Conservation (phyloP, 2,113 vertebrate species). For the Tupaia chinensis region DNA sequence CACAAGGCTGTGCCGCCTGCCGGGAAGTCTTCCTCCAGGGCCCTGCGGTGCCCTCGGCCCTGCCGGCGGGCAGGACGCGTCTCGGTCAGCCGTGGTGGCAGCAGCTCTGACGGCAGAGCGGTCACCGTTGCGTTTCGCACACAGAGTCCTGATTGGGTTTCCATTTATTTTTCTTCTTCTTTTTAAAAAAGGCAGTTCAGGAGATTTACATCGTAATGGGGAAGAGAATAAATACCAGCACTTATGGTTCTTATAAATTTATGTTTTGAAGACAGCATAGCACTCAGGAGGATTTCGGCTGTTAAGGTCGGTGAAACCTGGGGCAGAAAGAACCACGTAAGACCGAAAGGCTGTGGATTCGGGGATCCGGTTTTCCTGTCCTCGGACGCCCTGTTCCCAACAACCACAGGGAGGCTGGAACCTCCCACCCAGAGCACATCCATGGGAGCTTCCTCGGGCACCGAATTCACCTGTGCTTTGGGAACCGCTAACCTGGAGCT, state of each 20-base stretch:
- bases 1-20: constrained; percentile 75
- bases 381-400: not conserved
- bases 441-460: not conserved
- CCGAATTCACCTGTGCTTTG: not conserved
- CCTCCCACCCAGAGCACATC: not conserved
- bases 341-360: not conserved
- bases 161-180: constrained; percentile 68
- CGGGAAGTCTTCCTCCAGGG: constrained; percentile 69
- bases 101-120: constrained; percentile 81
- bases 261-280: constrained; percentile 88
- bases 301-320: constrained; percentile 98
- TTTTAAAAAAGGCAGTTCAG: constrained; percentile 92
- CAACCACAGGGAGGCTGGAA: rapidly evolving
- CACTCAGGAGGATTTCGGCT: constrained; percentile 89
- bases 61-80: constrained; percentile 72
- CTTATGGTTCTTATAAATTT: constrained; percentile 94
- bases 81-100: constrained; percentile 76
- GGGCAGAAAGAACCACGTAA: constrained; percentile 60
- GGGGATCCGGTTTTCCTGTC: rapidly evolving
- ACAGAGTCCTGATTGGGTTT: constrained; percentile 83
- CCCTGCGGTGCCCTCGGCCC: constrained; percentile 73
- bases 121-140: constrained; percentile 74
- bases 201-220: constrained; percentile 93
- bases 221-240: constrained; percentile 95
- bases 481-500: not conserved